Conservation (phyloP, 2,113 vertebrate genomes). For the Muscicapa adusta region DNA sequence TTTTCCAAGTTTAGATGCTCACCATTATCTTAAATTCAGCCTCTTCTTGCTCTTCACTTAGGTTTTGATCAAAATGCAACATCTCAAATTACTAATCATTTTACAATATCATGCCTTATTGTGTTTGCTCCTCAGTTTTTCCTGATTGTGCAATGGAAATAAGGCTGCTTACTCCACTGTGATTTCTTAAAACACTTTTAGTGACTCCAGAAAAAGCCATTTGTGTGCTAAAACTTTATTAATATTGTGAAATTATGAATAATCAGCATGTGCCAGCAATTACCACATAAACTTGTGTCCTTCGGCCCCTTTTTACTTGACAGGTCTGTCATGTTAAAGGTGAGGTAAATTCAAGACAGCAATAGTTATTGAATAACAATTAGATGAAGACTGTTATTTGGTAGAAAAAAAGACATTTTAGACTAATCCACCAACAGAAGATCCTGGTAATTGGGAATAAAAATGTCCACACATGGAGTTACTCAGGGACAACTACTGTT, state of each 20-base stretch:
- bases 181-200: constrained; percentile 33
- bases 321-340: background rate
- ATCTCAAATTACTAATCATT: background rate
- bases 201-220: background rate
- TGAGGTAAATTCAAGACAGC: background rate
- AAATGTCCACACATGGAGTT: background rate
- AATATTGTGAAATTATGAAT: constrained; percentile 15
- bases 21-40: background rate
- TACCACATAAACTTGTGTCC: background rate
- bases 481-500: background rate
- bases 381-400: background rate
- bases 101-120: background rate
- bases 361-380: background rate
- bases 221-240: constrained; percentile 8
- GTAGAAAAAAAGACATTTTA: background rate
- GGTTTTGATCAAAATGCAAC: background rate
- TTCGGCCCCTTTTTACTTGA: background rate
- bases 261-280: background rate
- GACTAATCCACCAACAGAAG: background rate
- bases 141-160: constrained; percentile 39
- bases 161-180: background rate
- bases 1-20: background rate
- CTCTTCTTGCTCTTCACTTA: background rate
- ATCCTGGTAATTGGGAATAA: background rate
- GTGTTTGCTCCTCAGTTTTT: background rate